Base-by-base conservation (phyloP, 2,888 invertebrate genomes). In the Petrolisthes cinctipes region DNA sequence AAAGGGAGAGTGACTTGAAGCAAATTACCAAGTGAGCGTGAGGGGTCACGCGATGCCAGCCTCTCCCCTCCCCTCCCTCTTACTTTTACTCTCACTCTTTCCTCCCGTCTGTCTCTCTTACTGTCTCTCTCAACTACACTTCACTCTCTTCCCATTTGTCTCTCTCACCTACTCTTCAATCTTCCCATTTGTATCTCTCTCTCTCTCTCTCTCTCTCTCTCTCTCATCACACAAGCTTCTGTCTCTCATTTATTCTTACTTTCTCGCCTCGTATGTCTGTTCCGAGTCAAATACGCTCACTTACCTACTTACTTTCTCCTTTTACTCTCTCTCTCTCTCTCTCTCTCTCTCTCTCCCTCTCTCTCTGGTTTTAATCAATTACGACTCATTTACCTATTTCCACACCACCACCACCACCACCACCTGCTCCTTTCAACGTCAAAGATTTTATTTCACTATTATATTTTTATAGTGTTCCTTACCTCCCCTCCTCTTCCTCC, bases 271-370 rank as follows among this genome's bases (percentile, higher is more conserved):
- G 61, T 61, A 6, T 9, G 6, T 9, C 61, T 61, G 61, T 61
- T 14, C n/a, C n/a, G n/a, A n/a, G n/a, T n/a, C n/a, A n/a, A n/a
- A n/a, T n/a, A 37, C 37, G 37, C 37, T 37, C 37, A 37, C 37
- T 37, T 2, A 0, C 37, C 37, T 37, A 37, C 37, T 37, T 37
- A 37, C 37, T 37, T 37, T 37, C 37, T 37, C 11, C 20, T 71
- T 20, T n/a, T 71, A 6, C 71, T 71, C 20, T 6, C 14, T n/a
- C 71, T 71, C 4, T 71, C n/a, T n/a, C 17, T 71, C 71, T 71
- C 71, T 71, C 71, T 71, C 71, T 71, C 71, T 71, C 71, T 71
- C 71, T 71, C 71, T 71, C 71, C 61, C 61, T 61, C 7, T 61
- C 61, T 9, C 14, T 9, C 61, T 61, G 61, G 9, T 17, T 37